These are phyloP conservation scores for Augochlora pura DNA, from an alignment of 1,140 invertebrate species.

Conservation along the genomic window DNA sequence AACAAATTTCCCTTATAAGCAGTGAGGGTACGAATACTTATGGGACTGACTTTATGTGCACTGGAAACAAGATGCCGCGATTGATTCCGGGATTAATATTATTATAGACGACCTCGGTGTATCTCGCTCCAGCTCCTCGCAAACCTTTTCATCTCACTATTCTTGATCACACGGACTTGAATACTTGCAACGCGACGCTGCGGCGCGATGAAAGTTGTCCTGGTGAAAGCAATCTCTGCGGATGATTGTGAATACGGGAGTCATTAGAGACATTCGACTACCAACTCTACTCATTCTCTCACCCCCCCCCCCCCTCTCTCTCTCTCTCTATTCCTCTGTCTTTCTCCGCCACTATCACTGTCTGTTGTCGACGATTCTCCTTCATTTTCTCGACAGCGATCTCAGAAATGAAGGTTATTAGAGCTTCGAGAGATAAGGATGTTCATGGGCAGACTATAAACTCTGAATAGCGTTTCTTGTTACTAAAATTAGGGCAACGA, in stretches of 20 bases:
- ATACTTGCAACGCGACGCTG: not conserved
- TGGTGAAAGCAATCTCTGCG: not conserved
- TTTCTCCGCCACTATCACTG: too few relatives aligned
- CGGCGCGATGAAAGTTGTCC: not conserved
- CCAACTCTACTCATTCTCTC: not conserved
- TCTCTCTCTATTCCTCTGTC: too few relatives aligned
- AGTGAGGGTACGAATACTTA: too few relatives aligned
- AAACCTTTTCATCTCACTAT: not conserved
- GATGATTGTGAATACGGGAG: not conserved
- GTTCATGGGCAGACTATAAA: too few relatives aligned
- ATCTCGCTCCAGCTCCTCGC: not conserved
- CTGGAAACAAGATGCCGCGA: not conserved
- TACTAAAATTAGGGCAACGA: not conserved
- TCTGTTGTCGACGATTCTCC: not conserved
- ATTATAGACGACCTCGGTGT: not conserved
- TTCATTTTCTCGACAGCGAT: not conserved
- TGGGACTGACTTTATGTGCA: too few relatives aligned
- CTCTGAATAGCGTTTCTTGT: too few relatives aligned
- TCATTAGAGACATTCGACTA: not conserved
- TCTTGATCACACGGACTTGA: not conserved
- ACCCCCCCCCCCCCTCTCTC: too few relatives aligned
- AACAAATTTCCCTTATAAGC: too few relatives aligned
- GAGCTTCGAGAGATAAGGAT: too few relatives aligned
- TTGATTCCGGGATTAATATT: not conserved
- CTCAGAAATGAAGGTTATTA: too few relatives aligned